Conservation (phyloP, 1,140 invertebrate genomes). For the Drosophila sp. region DNA sequence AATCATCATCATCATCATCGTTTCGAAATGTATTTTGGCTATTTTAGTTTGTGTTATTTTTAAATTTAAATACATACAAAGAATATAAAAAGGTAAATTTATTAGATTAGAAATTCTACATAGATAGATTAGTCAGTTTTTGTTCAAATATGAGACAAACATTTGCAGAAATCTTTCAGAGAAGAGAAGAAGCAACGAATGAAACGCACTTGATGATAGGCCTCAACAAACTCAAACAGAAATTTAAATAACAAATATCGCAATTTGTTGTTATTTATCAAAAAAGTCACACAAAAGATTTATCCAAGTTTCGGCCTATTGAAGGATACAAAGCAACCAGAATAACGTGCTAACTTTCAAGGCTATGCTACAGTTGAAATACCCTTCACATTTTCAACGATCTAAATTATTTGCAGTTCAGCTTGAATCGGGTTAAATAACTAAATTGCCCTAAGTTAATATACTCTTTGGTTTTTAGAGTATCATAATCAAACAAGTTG, state of each 20-base stretch:
- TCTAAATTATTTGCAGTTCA: too few species aligned
- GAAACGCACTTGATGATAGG: conserved; percentile 29
- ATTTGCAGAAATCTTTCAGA: conserved; percentile 1
- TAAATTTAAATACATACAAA: conserved; percentile 17
- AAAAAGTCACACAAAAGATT: conserved; percentile 11
- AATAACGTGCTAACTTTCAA: not conserved
- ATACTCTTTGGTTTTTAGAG: conserved; percentile 7
- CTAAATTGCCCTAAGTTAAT: not conserved
- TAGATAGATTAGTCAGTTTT: conserved; percentile 3
- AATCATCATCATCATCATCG: conserved; percentile 20
- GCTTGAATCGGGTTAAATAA: too few species aligned
- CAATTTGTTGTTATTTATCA: not conserved
- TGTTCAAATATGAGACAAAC: not conserved
- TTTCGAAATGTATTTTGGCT: conserved; percentile 29
- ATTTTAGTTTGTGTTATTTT: conserved; percentile 44
- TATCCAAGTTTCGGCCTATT: conserved; percentile 38
- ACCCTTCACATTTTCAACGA: too few species aligned
- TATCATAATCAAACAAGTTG: conserved; percentile 62
- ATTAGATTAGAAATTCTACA: conserved; percentile 34
- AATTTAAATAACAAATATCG: conserved; percentile 52
- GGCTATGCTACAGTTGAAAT: too few species aligned
- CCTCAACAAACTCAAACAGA: conserved; percentile 9
- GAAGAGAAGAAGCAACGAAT: not conserved
- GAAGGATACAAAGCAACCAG: conserved; percentile 36
- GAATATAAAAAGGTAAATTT: conserved; percentile 42